Evolutionary conservation across 2,113 vertebrate species (phyloP).

Genomic region (Calidris pugnax): DNA sequence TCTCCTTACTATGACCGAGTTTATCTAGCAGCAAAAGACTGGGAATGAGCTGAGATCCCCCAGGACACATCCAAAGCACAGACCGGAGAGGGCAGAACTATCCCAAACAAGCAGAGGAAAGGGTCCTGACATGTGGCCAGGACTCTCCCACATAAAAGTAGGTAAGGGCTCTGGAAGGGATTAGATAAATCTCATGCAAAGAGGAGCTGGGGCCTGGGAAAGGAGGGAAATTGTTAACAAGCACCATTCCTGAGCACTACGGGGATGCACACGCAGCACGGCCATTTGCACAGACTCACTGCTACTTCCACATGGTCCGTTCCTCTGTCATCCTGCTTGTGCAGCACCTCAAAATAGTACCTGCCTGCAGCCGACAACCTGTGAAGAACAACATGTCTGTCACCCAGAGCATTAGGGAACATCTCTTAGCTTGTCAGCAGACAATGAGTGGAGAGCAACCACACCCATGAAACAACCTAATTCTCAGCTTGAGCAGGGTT

Average conservation of each 20-base stretch:
- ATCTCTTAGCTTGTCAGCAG: background rate
- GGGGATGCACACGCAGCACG: background rate
- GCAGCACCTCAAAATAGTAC: slow-evolving; percentile 94
- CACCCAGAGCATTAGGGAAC: background rate
- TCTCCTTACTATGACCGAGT: background rate
- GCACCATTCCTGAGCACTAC: background rate
- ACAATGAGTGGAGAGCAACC: background rate
- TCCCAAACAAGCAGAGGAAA: background rate
- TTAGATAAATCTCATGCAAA: background rate
- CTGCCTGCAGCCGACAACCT: slow-evolving; percentile 81
- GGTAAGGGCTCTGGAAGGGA: background rate
- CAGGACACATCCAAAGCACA: background rate
- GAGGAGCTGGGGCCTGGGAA: background rate
- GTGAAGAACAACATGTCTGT: background rate
- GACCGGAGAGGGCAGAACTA: background rate
- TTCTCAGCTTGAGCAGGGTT: background rate
- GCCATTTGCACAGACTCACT: slow-evolving; percentile 72
- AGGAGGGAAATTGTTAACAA: background rate
- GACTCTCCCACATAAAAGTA: background rate
- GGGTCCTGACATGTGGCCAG: background rate
- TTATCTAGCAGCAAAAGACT: background rate
- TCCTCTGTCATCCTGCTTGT: slow-evolving; percentile 88
- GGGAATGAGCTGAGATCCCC: background rate
- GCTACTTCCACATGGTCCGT: slow-evolving; percentile 92
- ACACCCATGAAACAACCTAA: background rate